phyloP scores from a whole-genome alignment of 2,113 vertebrate genomes.

The Strigops habroptila region DNA sequence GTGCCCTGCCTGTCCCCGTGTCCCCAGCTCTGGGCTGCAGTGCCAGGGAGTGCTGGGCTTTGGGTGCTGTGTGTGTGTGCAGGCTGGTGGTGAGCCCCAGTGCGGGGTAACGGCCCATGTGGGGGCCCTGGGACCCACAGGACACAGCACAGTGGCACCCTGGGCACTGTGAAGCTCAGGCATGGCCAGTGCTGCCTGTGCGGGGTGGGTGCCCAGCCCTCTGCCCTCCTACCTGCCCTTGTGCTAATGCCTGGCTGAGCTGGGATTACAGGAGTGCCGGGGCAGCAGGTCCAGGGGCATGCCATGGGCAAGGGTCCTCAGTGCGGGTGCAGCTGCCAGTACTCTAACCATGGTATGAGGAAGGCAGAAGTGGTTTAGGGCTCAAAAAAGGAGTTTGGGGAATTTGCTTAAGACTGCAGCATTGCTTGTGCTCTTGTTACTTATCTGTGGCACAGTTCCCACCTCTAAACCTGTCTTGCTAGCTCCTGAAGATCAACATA shows the following conservation, averaged over 20 bases:
- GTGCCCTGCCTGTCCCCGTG: not conserved
- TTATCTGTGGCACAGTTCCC: not conserved
- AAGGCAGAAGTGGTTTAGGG: not conserved
- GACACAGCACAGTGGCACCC: accelerated
- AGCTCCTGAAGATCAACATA: not conserved
- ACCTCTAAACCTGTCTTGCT: not conserved
- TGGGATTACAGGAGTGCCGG: not conserved
- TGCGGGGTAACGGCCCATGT: not conserved
- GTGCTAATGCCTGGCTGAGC: not conserved
- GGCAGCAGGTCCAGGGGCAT: accelerated
- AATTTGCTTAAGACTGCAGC: not conserved
- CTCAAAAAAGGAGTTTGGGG: not conserved
- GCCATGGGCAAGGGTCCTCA: not conserved
- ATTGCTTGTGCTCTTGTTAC: accelerated
- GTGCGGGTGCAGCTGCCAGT: accelerated
- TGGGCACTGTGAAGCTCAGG: not conserved
- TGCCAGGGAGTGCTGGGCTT: not conserved
- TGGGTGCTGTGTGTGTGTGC: not conserved
- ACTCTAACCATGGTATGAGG: not conserved
- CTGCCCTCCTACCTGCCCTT: not conserved
- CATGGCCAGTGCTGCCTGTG: not conserved
- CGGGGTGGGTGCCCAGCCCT: not conserved
- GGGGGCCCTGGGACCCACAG: no score
- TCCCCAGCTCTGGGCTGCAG: not conserved
- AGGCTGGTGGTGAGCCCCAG: not conserved